Conservation (phyloP, 2,113 vertebrate species). For the Daboia siamensis region DNA sequence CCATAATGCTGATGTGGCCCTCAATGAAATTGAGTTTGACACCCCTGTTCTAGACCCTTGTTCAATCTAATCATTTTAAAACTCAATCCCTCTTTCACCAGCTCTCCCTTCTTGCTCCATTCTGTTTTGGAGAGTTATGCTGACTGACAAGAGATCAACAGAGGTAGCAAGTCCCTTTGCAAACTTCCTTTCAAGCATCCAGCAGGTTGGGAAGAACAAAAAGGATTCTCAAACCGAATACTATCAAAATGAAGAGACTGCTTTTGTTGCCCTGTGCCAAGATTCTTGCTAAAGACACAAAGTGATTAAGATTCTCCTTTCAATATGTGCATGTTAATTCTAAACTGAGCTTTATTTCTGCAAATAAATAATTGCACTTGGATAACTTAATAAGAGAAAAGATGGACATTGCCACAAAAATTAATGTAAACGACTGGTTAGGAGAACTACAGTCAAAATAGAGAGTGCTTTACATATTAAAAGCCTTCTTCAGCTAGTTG, state of each 20-base stretch:
- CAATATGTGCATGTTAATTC: conserved; percentile 48
- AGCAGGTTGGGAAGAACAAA: not conserved
- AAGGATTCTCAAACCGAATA: not conserved
- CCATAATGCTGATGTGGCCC: too few relatives aligned
- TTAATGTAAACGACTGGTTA: conserved; percentile 29
- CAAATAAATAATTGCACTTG: conserved; percentile 31
- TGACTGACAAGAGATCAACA: not conserved
- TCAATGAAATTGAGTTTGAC: too few relatives aligned
- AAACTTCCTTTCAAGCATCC: not conserved
- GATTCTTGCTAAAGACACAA: conserved; percentile 44
- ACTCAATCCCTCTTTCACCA: not conserved
- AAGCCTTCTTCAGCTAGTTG: not conserved
- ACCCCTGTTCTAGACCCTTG: not conserved
- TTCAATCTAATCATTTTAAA: not conserved
- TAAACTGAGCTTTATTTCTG: conserved; percentile 31
- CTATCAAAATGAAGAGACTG: not conserved
- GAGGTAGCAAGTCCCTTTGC: not conserved
- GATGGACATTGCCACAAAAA: conserved; percentile 32
- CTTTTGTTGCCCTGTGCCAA: not conserved
- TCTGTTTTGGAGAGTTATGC: not conserved
- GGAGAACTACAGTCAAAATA: not conserved
- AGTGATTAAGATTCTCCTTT: conserved; percentile 45
- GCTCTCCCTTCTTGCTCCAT: not conserved
- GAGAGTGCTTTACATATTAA: not conserved
- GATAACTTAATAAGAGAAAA: conserved; percentile 41